Evolutionary conservation across 2,113 vertebrate genomes (phyloP).

Genomic region (Holacanthus passer): DNA sequence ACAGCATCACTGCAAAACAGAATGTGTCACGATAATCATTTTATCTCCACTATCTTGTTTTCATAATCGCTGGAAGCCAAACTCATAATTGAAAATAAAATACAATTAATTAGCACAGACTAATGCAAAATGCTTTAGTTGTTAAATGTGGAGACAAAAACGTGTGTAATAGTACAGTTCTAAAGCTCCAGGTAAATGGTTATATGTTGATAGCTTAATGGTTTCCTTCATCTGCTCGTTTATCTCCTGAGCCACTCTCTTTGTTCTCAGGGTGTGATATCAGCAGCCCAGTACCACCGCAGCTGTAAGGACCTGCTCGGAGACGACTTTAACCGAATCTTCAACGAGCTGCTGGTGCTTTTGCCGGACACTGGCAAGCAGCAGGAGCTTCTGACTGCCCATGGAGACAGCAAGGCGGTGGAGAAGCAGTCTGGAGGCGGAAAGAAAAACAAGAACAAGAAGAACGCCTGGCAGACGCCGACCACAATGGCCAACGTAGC

Average conservation of each 20-base stretch:
- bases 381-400: slow-evolving; percentile 95
- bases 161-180: not conserved
- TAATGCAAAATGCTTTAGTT: not conserved
- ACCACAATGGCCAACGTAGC: slow-evolving; percentile 59
- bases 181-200: not conserved
- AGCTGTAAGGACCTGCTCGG: slow-evolving; percentile 91
- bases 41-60: no score
- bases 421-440: slow-evolving; percentile 84
- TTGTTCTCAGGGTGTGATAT: slow-evolving; percentile 88
- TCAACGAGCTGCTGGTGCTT: slow-evolving; percentile 94
- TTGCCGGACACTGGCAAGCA: slow-evolving; percentile 94
- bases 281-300: slow-evolving; percentile 92
- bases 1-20: no score
- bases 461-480: slow-evolving; percentile 88
- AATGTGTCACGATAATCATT: no score
- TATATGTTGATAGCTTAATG: not conserved
- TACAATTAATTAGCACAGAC: no score
- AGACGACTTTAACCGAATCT: slow-evolving; percentile 92
- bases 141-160: not conserved
- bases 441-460: slow-evolving; percentile 91
- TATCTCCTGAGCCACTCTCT: not conserved
- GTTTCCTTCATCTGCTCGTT: not conserved
- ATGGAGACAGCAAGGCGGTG: slow-evolving; percentile 85
- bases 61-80: no score
- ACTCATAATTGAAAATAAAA: no score